These are phyloP conservation scores for Microcebus ravelobensis DNA, from an alignment of 2,113 vertebrate species.

Conservation along the genomic window DNA sequence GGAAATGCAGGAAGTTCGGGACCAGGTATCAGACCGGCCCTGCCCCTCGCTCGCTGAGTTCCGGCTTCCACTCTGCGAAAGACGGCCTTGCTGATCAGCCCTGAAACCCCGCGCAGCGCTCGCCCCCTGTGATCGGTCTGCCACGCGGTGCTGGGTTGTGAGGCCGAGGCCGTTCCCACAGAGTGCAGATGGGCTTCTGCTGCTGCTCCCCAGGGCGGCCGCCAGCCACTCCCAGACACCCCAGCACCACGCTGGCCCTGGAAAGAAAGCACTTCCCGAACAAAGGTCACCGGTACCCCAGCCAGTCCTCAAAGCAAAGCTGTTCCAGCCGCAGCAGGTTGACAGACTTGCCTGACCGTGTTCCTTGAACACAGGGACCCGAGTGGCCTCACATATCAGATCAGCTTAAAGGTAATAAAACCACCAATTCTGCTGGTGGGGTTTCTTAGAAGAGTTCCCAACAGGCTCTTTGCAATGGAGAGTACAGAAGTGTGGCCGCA, in stretches of 20 bases:
- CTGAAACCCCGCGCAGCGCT: background rate
- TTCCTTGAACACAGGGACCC: background rate
- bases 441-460: slow-evolving; percentile 18
- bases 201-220: background rate
- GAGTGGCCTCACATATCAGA: background rate
- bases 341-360: background rate
- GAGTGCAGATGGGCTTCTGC: background rate
- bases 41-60: background rate
- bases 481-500: background rate
- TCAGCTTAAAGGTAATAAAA: slow-evolving; percentile 22
- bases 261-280: background rate
- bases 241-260: background rate
- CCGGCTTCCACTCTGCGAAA: background rate
- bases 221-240: background rate
- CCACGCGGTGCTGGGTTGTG: background rate
- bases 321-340: background rate
- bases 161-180: background rate
- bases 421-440: background rate
- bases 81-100: background rate
- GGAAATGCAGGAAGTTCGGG: background rate
- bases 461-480: background rate
- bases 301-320: background rate
- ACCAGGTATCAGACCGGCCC: background rate
- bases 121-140: background rate
- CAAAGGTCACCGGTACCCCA: background rate